These are phyloP conservation scores for Drosophila parabipectinata DNA, from an alignment of 1,140 invertebrate species.

Conservation along the genomic window DNA sequence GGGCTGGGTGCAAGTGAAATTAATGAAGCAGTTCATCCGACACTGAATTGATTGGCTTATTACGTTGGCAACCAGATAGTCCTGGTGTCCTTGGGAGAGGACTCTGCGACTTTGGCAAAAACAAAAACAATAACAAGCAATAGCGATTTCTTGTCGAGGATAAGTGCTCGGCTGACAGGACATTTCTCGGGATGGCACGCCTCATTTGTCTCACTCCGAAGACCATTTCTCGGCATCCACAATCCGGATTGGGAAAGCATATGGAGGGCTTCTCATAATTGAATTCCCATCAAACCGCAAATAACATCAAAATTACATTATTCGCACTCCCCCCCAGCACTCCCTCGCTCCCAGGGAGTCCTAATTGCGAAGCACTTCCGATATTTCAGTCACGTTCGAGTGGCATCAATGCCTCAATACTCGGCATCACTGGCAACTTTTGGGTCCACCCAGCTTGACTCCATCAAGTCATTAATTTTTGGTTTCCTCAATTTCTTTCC, in stretches of 20 bases:
- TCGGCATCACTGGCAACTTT: conserved; percentile 23
- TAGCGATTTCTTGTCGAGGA: conserved; percentile 10
- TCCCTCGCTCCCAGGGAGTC: background rate
- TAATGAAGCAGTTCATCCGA: conserved; percentile 82
- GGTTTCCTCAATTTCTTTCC: background rate
- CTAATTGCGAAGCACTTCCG: conserved; percentile 60
- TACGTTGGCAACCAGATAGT: conserved; percentile 67
- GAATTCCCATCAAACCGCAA: conserved; percentile 54
- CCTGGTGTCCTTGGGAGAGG: background rate
- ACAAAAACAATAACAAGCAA: too few relatives aligned
- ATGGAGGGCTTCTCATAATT: conserved; percentile 53
- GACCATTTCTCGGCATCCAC: background rate
- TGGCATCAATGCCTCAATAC: conserved; percentile 60
- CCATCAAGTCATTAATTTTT: conserved; percentile 76
- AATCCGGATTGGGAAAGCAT: conserved; percentile 3
- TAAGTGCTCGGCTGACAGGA: conserved; percentile 45
- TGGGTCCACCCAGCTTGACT: conserved; percentile 8
- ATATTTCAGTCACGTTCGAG: conserved; percentile 77
- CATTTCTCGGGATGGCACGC: conserved; percentile 46
- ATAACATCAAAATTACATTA: conserved; percentile 78
- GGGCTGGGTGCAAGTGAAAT: conserved; percentile 58
- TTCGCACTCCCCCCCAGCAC: conserved; percentile 6
- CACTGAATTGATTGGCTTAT: conserved; percentile 82
- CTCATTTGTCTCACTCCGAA: conserved; percentile 35
- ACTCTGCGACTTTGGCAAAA: background rate